Base-by-base conservation (phyloP, 2,888 invertebrate species). In the Ectemnius continuus region DNA sequence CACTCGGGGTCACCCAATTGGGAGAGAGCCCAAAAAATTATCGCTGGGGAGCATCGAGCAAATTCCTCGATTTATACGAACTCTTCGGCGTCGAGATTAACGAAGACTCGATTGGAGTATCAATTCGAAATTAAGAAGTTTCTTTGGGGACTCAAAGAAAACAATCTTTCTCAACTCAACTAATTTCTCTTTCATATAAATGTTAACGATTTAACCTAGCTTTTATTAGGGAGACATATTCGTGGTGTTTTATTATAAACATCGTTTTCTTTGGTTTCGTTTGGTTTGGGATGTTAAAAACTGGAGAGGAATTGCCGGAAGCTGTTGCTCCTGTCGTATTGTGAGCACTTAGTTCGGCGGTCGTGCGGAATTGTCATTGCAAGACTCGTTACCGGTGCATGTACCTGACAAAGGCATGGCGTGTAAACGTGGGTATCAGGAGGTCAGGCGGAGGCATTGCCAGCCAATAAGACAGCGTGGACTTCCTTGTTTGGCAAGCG, bases 401-500 rank as follows among this genome's bases (percentile, higher is more conserved):
- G 47, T 61, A 46, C 26, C 28, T 45, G 61, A 56, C 59, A 36
- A 16, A 16, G 52, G 8, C 52, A 13, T 52, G 52, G 59, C 70
- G 73, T 72, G 78, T 78, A 74, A 47, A 69, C 58, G 61, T 63
- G 52, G 45, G 76, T 73, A 77, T 65, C 59, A 61, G 47, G 61
- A 73, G 74, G 74, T 61, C 62, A 71, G 70, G 62, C 65, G 48
- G 47, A 73, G 71, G 78, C 61, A 79, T 69, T 67, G 72, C 67
- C 68, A 67, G 63, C 57, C 77, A 82, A 83, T 79, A 81, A 81
- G 81, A 85, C 75, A 79, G 78, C 78, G 76, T 69, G 76, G 77
- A 81, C 82, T 84, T 85, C 85, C 86, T 85, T 85, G 79, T 86
- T 86, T 82, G 83, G 79, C 80, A 78, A 79, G 73, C 36, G 74